Evolutionary conservation across 2,113 vertebrate species (phyloP).

Genomic region (Alaudala cheleensis): DNA sequence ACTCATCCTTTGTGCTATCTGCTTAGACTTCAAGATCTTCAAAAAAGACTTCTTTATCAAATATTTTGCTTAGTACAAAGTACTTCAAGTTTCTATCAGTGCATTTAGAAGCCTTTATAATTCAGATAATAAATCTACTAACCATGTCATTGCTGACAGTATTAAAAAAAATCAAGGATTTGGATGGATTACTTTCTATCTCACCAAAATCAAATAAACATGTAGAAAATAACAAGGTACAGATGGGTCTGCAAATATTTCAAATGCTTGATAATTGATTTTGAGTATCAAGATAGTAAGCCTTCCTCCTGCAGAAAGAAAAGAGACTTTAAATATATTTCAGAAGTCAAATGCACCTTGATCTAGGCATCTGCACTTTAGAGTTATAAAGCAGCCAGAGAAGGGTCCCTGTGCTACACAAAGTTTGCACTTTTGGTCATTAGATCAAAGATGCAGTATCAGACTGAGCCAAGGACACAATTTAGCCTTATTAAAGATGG

Average conservation of each 20-base stretch:
- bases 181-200: not conserved
- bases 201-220: not conserved
- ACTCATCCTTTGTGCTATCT: not conserved
- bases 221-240: not conserved
- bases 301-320: not conserved
- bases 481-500: not conserved
- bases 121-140: not conserved
- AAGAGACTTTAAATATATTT: not conserved
- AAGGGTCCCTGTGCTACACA: not conserved
- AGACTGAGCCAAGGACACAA: not conserved
- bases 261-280: not conserved
- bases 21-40: not conserved
- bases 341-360: not conserved
- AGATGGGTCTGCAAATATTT: not conserved
- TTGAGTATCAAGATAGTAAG: not conserved
- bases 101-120: not conserved
- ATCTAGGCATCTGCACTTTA: not conserved
- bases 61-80: not conserved
- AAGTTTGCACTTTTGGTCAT: not conserved
- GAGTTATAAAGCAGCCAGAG: not conserved
- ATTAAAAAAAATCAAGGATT: not conserved
- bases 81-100: not conserved
- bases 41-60: not conserved
- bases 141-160: not conserved
- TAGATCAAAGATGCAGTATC: not conserved